A percentile compares a stretch with the other conserved stretches of the same genome.
These are phyloP conservation scores for Microplitis mediator DNA, from an alignment of 1,140 invertebrate species.

Conservation along the genomic window DNA sequence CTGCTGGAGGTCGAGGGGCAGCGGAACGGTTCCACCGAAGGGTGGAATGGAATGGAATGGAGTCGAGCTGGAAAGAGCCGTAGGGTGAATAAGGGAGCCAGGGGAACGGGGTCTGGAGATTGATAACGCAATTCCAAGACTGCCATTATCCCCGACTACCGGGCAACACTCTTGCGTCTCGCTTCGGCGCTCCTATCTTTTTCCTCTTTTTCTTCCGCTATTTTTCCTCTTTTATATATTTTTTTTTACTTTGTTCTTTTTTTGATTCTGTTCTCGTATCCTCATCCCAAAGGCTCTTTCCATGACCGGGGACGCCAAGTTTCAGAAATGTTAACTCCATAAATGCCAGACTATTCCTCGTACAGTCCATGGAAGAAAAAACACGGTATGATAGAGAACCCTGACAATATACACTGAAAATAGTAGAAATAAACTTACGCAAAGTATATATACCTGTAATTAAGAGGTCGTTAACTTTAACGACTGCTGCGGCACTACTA, in stretches of 20 bases:
- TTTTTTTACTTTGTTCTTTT: slow-evolving; percentile 3
- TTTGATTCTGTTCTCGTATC: slow-evolving; percentile 23
- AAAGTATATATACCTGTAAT: slow-evolving; percentile 27
- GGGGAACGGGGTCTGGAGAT: slow-evolving; percentile 55
- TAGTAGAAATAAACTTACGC: slow-evolving; percentile 22
- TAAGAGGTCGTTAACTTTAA: slow-evolving; percentile 33
- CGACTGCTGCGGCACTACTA: neutral
- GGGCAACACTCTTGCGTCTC: slow-evolving; percentile 37
- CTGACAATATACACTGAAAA: slow-evolving; percentile 16
- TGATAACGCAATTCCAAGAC: slow-evolving; percentile 65
- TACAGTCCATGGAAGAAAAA: slow-evolving; percentile 18
- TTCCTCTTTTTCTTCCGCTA: slow-evolving; percentile 45
- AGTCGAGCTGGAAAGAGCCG: slow-evolving; percentile 47
- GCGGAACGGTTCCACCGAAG: slow-evolving; percentile 31
- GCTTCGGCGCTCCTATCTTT: slow-evolving; percentile 59
- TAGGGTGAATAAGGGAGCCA: slow-evolving; percentile 38
- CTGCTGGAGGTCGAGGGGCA: slow-evolving; percentile 35
- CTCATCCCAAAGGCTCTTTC: slow-evolving; percentile 12
- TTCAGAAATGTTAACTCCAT: slow-evolving; percentile 64
- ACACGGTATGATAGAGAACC: slow-evolving; percentile 11
- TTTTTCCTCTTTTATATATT: slow-evolving; percentile 32
- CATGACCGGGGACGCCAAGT: slow-evolving; percentile 53
- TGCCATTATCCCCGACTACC: slow-evolving; percentile 59
- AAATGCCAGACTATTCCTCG: slow-evolving; percentile 51
- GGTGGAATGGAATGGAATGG: slow-evolving; percentile 56